Base-by-base conservation (phyloP, 1,140 invertebrate genomes). In the Anastrepha ludens region DNA sequence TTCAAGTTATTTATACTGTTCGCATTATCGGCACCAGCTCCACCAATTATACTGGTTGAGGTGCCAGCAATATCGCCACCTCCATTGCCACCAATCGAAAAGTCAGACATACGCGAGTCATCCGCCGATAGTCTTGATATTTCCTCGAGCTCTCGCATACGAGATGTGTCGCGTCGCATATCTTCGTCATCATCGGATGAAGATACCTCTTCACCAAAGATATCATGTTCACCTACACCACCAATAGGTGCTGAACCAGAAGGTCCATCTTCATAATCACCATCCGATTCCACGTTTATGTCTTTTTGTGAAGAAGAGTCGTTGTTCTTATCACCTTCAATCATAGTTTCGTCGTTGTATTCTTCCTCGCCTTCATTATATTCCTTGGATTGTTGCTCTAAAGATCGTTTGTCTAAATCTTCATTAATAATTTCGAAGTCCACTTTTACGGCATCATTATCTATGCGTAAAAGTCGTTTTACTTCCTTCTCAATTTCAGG, bases 401-500 rank as follows among this genome's bases (percentile, higher is more conserved):
- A 41, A 3, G 90, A 89, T 64, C 95, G 93, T 90, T 95, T 95
- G 0, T 92, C 91, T 20, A 91, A 90, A 91, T 99, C 98, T 92
- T 99, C 98, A 89, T 96, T 97, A 58, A 99, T 96, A 0, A 99
- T 96, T 93, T 99, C 98, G 96, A 97, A 99, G 87, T 97, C 97
- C 1, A 99, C 97, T 90, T 95, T 96, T 2, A 97, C 96, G 11
- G 98, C 98, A 92, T 99, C 98, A 92, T 98, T 98, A 93, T 99
- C 98, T n/a, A 96, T 96, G 90, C 98, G 95, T 15, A 99, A 94
- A 29, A 99, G 94, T 87, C 98, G 94, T 93, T 99, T 99, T 0
- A 97, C 96, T 95, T 99, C 98, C 93, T 99, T 99, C 93, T 99
- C 99, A 90, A 99, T 98, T 94, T 99, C 98, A 1, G 98, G 98